Evolutionary conservation across 2,797 vertebrate genomes (phyloP), one percentile per base, ranked within the genome.

Genomic region (Hipposideros larvatus): DNA sequence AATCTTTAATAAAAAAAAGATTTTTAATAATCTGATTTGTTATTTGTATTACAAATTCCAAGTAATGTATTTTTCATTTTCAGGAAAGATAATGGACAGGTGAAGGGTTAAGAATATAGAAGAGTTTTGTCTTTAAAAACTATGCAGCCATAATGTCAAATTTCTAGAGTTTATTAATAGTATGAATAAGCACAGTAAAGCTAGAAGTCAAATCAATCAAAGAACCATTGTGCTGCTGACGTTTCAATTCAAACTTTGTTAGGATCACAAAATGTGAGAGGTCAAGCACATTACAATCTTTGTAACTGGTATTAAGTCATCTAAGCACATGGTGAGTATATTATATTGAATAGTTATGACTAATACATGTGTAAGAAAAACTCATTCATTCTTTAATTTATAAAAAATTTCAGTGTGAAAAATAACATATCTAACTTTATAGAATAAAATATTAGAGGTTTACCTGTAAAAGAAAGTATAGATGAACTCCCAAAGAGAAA

Each of bases 251-350:
- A 94, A 96, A n/a, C 53, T 95, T 97, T 92, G 51, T 84, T 90
- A 94, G 78, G 91, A 95, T 97, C 94, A 97, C 78, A 88, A 88
- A 84, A 93, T 79, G 51, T 97, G 97, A 97, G 71, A 96, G 96
- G 96, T 97, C 97, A 97, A 80, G 51, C 73, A 97, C 96, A 98
- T 97, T 95, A 85, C 37, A 74, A 57, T 55, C 55, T 87, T 96
- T 93, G 83, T 94, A 97, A 95, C 86, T 97, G 96, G 74, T 4
- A 94, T 97, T 84, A 90, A 97, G 95, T 96, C 95, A 97, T 98
- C 93, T 97, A 96, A 97, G 80, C 92, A 98, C 85, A 97, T 96
- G 96, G 43, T 31, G 61, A 90, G 68, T 96, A 91, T 55, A 34
- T 79, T 91, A 31, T 63, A 85, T 78, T 24, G 59, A 87, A 74